Conservation (phyloP, 2,888 invertebrate genomes). For the Mayetiola destructor region DNA sequence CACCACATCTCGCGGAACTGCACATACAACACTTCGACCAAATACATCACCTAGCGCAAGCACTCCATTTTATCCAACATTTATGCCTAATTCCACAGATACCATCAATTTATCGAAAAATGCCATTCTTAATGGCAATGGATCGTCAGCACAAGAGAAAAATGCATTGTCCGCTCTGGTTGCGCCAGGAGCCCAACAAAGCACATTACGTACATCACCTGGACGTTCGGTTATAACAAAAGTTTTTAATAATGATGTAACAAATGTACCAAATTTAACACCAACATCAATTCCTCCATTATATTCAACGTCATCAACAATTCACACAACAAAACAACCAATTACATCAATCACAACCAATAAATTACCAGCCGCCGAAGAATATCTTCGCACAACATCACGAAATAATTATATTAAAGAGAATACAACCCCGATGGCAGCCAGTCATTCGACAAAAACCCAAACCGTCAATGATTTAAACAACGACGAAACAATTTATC, state of each 20-base stretch:
- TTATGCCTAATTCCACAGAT: neutral
- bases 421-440: slow-evolving; percentile 13
- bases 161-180: slow-evolving; percentile 48
- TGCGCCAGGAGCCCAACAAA: slow-evolving; percentile 43
- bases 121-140: neutral
- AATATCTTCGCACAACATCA: slow-evolving; percentile 29
- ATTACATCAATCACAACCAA: no score
- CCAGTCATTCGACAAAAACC: neutral
- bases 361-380: slow-evolving; percentile 31
- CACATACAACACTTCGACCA: no score
- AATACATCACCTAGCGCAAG: neutral
- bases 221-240: slow-evolving; percentile 47
- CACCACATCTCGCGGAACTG: no score
- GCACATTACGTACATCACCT: slow-evolving; percentile 27
- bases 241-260: slow-evolving; percentile 32
- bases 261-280: neutral
- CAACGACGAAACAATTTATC: slow-evolving; percentile 32
- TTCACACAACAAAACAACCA: slow-evolving; percentile 13
- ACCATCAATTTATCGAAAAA: slow-evolving; percentile 8
- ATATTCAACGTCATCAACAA: neutral
- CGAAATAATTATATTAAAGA: slow-evolving; percentile 8
- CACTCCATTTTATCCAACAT: neutral
- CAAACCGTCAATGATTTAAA: slow-evolving; percentile 28
- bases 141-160: slow-evolving; percentile 25
- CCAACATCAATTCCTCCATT: slow-evolving; percentile 7